Conservation (phyloP, 2,797 vertebrate genomes). For the Emydoidea blandingii region DNA sequence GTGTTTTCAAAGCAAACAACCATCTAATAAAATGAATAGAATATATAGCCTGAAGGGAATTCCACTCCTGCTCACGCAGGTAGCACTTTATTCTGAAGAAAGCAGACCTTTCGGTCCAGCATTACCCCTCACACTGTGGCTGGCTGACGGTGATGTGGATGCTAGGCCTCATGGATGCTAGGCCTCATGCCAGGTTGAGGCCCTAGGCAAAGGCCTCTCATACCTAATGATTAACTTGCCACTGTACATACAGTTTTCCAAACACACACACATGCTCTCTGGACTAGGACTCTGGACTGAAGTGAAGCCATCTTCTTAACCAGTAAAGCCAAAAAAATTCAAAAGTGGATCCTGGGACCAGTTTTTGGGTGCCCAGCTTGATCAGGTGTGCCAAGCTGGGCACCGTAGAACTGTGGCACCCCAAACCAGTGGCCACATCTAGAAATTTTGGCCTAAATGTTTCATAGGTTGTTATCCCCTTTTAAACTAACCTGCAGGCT, state of each 20-base stretch:
- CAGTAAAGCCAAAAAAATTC: not conserved
- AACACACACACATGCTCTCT: fast-evolving
- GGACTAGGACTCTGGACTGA: not conserved
- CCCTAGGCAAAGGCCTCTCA: fast-evolving
- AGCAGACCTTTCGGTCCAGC: not conserved
- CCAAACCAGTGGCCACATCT: not conserved
- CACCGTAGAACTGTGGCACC: not conserved
- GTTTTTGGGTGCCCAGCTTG: fast-evolving
- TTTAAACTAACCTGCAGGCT: not conserved
- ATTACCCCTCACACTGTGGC: not conserved
- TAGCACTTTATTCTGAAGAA: not conserved
- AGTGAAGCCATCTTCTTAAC: not conserved
- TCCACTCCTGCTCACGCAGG: not conserved
- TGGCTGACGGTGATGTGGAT: fast-evolving
- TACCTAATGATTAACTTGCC: not conserved
- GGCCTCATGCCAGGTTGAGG: not conserved
- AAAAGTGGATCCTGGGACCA: not conserved
- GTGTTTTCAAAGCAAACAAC: slow-evolving; percentile 54
- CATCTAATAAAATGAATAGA: not conserved
- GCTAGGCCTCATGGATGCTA: not conserved
- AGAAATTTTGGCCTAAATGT: not conserved
- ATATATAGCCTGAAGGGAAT: not conserved
- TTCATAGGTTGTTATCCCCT: not conserved
- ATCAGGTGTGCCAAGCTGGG: not conserved
- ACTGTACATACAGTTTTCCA: not conserved